Evolutionary conservation across 1,140 invertebrate genomes (phyloP), one percentile per base, ranked within the genome.

Genomic region (Ganaspis sp.): DNA sequence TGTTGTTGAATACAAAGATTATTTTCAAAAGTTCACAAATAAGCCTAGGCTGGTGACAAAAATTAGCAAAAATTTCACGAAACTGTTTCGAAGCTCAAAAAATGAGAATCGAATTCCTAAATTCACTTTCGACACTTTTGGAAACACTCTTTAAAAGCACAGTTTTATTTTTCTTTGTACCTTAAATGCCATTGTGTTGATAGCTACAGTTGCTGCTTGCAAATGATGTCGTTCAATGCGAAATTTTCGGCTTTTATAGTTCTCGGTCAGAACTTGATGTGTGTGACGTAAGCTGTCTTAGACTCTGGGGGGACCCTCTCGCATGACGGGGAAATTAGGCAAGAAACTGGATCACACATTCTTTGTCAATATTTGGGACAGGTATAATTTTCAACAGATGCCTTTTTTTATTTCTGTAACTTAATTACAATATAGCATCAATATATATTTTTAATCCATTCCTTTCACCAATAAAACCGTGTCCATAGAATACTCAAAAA

Each of bases 171-270:
- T 26, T 64, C 1, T 64, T 69, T 2, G 64, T 71, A 75, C 74
- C 74, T 75, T 75, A 42, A 75, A 75, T 70, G 74, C 69, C 74
- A 75, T 75, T 70, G 23, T 75, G 42, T 70, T 75, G 69, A 54
- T 42, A 23, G 64, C 8, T 45, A 19, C 17, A 70, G 64, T 40
- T 42, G n/a, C 64, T 70, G 38, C n/a, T 70, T 49, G 49, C 26
- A 34, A 70, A 70, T 75, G 69, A 70, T 75, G 40, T 23, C 54
- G 29, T 53, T 53, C 34, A 15, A 6, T 29, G n/a, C 64, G 19
- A 49, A 34, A 70, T 17, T 70, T 70, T 40, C 26, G 42, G 64
- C 69, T 75, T 75, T 69, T 75, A 75, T 70, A 75, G 58, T 17
- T 49, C 73, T 40, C 53, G 38, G 19, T 23, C 40, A 19, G 8